Evolutionary conservation across 1,140 invertebrate species (phyloP), one percentile per base, ranked within the genome.

Genomic region (Agraylea sexmaculata): DNA sequence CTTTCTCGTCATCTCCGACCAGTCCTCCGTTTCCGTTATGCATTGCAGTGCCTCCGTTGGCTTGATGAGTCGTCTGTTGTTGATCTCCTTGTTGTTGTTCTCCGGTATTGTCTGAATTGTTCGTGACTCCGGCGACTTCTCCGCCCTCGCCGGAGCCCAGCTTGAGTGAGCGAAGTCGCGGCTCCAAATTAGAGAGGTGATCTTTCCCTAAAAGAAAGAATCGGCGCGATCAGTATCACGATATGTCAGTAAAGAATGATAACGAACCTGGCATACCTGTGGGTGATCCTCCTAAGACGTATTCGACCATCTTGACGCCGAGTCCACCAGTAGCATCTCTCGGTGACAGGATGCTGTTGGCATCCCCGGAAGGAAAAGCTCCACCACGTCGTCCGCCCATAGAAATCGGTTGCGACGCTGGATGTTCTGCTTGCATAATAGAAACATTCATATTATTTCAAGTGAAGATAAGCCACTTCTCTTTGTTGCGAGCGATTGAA

Each of bases 281-380:
- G 7, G 91, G 90, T 33, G 90, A 93, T 39, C 84, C 85, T 39
- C 85, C 81, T 43, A 97, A 71, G 29, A 96, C 89, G 58, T 95
- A 95, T 66, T 96, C 91, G n/a, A 94, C 91, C 89, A 97, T 95
- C 70, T 96, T 95, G 37, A 94, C 86, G 38, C 89, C 89, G 37
- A 95, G 75, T 20, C 87, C 87, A 39, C 81, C 75, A 43, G 82
- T 85, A 51, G 73, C 70, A 55, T 78, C 75, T 33, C 83, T 68
- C 11, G 82, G 83, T 2, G 77, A 80, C 31, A 83, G 57, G 45
- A 80, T 78, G 54, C 66, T 62, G 39, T 55, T 47, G 48, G 68
- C 68, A 45, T 68, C 66, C 29, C 68, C 68, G 30, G 70, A 69
- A 34, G 69, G 64, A 52, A 74, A 74, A 10, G 48, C 52, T 41